Conservation (phyloP, 2,797 vertebrate genomes). For the Cheirogaleus major region DNA sequence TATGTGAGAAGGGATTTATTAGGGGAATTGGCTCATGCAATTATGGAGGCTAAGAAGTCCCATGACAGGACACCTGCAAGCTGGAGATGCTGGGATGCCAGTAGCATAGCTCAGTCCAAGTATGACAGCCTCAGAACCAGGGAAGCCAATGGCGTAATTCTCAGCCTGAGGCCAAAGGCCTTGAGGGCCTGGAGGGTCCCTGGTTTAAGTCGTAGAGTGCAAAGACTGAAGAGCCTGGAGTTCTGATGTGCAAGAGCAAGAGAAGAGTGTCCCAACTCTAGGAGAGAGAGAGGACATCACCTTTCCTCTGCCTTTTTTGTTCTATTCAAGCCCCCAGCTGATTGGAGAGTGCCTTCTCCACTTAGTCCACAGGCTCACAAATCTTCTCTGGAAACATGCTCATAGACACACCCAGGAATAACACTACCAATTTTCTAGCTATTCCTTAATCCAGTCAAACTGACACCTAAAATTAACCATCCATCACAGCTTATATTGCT, state of each 20-base stretch:
- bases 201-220: background rate
- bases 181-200: background rate
- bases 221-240: background rate
- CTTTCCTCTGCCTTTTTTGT: background rate
- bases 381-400: background rate
- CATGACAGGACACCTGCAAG: background rate
- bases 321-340: background rate
- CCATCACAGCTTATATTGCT: background rate
- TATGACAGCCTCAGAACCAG: background rate
- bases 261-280: background rate
- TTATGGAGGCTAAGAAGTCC: background rate
- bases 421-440: background rate
- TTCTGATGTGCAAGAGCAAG: background rate
- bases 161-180: background rate
- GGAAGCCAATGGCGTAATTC: background rate
- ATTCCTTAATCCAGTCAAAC: background rate
- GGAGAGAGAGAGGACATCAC: background rate
- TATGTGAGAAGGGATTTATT: background rate
- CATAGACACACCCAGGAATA: background rate
- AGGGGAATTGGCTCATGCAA: background rate
- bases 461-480: background rate
- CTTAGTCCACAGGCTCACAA: background rate
- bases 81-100: background rate
- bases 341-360: background rate
- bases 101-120: background rate